Base-by-base conservation (phyloP, 2,888 invertebrate genomes). In the Apoda limacodes region DNA sequence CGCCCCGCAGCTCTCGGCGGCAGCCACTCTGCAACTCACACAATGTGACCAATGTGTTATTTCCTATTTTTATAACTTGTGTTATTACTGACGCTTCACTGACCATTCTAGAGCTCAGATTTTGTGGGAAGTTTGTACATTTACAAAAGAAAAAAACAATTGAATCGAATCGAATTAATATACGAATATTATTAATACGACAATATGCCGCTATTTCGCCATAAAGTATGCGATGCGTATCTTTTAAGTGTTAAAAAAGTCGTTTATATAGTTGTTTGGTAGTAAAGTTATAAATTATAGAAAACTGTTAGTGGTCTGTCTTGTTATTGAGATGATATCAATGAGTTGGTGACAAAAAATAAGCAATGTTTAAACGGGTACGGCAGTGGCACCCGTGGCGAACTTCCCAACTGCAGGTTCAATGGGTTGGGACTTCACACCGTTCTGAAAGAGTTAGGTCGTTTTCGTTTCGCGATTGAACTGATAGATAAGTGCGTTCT, bases 401-500 rank as follows among this genome's bases (percentile, higher is more conserved):
- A 69, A 57, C 63, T 63, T 55, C 5, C 57, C 60, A 50, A 51
- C 49, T 39, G 49, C 40, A 41, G 51, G 44, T 46, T 45, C 46
- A 45, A 42, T 41, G 46, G 48, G 55, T 65, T 63, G 65, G 69
- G 61, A 47, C 61, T 69, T 78, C 71, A 70, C 74, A 70, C 76
- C 68, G 56, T 54, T 55, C 56, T 70, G 64, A 75, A 78, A 75
- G 72, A 72, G 74, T 69, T 68, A 58, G 62, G 59, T 57, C 54
- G 61, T 50, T 49, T 28, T 17, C 32, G 40, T 28, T 30, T 31
- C 28, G 38, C 55, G 76, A 76, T 75, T 54, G 55, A 58, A 50
- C 45, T 46, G 54, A 58, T 49, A 75, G 78, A 80, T 80, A 80
- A 75, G 70, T 65, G 54, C 52, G 61, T 76, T 80, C 78, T 74